Evolutionary conservation across 2,888 invertebrate species (phyloP).

Genomic region (Polyommatus icarus): DNA sequence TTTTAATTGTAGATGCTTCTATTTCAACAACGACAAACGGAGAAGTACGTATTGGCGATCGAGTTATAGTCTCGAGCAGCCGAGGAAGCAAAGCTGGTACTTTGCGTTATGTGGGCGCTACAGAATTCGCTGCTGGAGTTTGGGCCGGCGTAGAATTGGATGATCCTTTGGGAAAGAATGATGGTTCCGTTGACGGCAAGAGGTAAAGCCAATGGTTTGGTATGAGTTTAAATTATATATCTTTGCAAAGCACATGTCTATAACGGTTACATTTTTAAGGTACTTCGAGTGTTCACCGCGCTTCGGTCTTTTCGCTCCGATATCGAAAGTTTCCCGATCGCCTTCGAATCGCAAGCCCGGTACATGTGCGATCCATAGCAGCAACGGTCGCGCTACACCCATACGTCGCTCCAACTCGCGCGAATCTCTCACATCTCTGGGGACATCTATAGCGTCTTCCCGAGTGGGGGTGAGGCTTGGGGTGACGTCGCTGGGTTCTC

Average conservation of each 20-base stretch:
- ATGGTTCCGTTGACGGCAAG: conserved; percentile 95
- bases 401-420: conserved; percentile 88
- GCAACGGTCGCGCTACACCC: conserved; percentile 82
- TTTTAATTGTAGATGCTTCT: conserved; percentile 62
- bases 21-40: conserved; percentile 72
- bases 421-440: conserved; percentile 88
- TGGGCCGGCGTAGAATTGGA: conserved; percentile 98
- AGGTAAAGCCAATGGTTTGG: conserved; percentile 79
- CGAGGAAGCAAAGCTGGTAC: conserved; percentile 94
- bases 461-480: conserved; percentile 87
- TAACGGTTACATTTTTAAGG: conserved; percentile 72
- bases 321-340: conserved; percentile 92
- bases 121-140: conserved; percentile 94
- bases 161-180: conserved; percentile 96
- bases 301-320: conserved; percentile 96
- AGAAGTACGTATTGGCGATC: conserved; percentile 91
- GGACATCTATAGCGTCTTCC: conserved; percentile 82
- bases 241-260: background rate
- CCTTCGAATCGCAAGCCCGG: conserved; percentile 86
- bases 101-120: conserved; percentile 90
- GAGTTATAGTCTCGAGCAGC: conserved; percentile 93
- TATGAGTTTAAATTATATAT: background rate
- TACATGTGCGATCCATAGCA: conserved; percentile 83
- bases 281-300: conserved; percentile 96
- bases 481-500: conserved; percentile 83